Base-by-base conservation (phyloP, 1,140 invertebrate genomes). In the Episyrphus balteatus region DNA sequence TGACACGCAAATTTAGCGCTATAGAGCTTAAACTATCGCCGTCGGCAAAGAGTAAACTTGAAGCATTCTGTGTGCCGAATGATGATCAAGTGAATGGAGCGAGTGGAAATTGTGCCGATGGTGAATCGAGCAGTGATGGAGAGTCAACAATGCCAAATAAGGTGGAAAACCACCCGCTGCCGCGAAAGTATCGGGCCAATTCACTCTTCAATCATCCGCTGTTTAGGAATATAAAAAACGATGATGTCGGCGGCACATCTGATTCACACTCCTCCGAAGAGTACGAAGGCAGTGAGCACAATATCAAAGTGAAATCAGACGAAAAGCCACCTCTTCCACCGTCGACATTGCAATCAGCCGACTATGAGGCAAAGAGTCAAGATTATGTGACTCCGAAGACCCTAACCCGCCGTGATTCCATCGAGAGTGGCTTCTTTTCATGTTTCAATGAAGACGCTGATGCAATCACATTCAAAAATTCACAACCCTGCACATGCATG, bases 341-440 rank as follows among this genome's bases (percentile, higher is more conserved):
- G 6, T 55, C 51, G 8, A 57, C 51, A 21, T 41, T 61, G 34
- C 51, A 57, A 15, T 44, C 52, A 34, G 31, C 48, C n/a, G 37
- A 51, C 45, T 19, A 42, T 17, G 8, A 10, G 26, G 8, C 55
- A 11, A 65, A 65, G 47, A 55, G 50, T 34, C 53, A 54, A 21
- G 62, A 65, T 13, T 47, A 59, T 41, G 34, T 64, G 15, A 55
- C 62, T 1, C 41, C 56, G 7, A 67, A 66, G 30, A 46, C 73
- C 63, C 62, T 81, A 2, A 72, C 77, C 39, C 72, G 87, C 11
- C 73, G 86, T 32, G 86, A 86, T n/a, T 90, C 86, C 9, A 89
- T 87, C 56, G 88, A 92, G 65, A 88, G 84, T 30, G 88, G 88
- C 2, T 90, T 91, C 56, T 92, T 87, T 72, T 89, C 86, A 21